Base-by-base conservation (phyloP, 2,888 invertebrate species). In the Muscina levida region DNA sequence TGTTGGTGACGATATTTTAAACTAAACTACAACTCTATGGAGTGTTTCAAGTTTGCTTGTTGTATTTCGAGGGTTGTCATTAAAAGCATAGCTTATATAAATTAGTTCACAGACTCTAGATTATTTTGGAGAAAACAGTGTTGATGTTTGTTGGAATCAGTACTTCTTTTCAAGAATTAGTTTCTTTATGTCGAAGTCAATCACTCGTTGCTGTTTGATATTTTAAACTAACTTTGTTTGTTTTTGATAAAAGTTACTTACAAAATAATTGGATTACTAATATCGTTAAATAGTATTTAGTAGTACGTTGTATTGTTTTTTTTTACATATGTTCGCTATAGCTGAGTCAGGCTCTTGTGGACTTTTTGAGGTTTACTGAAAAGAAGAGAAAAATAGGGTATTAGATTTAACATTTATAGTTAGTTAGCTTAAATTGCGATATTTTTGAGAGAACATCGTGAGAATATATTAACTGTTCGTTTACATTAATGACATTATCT, bases 11-110 rank as follows among this genome's bases (percentile, higher is more conserved):
- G 8, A 31, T 62, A n/a, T 15, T 62, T 51, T 39, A 44, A 67
- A 59, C 24, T 71, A 56, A 75, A 85, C 86, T 87, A 88, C 83
- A 68, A 82, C 86, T 81, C 85, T 87, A 85, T 86, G 86, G 86
- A 88, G 87, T 88, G 88, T 87, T 85, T 84, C 84, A 86, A 85
- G 85, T 76, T 78, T 77, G 39, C 26, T 68, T 46, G 37, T 53
- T 22, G 62, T 57, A 31, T 62, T 51, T 65, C 44, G n/a, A 22
- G 19, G 62, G 62, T 2, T 13, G 11, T 62, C 24, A 31, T 56
- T 70, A 48, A 72, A 22, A 59, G 37, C 67, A 39, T 46, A 62
- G 22, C 62, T 68, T 26, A 24, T 26, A 67, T 48, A 70, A 31
- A 44, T 59, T 37, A 59, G n/a, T 56, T 48, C 31, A 31, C 31